phyloP scores from a whole-genome alignment of 2,113 vertebrate species.

The Dicaeum eximium region DNA sequence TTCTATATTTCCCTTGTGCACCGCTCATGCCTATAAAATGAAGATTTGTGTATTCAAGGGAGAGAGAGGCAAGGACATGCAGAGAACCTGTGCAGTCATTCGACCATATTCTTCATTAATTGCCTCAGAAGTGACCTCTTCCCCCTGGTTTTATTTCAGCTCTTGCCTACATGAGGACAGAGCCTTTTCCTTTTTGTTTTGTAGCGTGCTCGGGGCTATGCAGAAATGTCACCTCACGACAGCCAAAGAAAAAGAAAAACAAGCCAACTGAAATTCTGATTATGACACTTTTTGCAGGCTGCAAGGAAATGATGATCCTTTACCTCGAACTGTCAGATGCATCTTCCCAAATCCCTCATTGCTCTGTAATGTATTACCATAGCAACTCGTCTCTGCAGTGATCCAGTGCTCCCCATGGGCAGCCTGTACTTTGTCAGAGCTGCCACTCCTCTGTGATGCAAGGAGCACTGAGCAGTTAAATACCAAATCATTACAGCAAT shows the following conservation, averaged over 20 bases:
- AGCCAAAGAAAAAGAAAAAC: not conserved
- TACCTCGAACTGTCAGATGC: conserved; percentile 50
- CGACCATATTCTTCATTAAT: not conserved
- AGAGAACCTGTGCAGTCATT: not conserved
- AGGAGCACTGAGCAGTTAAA: conserved; percentile 40
- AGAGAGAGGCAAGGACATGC: not conserved
- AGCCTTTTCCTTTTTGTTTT: not conserved
- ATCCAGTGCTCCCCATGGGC: conserved; percentile 23
- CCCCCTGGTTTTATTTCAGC: not conserved
- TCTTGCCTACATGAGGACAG: not conserved
- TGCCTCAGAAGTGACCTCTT: not conserved
- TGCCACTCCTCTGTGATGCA: conserved; percentile 24
- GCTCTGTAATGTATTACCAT: conserved; percentile 28
- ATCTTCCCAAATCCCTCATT: conserved; percentile 44
- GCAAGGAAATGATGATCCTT: conserved; percentile 38
- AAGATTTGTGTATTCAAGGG: not conserved
- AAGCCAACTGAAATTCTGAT: not conserved
- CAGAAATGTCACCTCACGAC: not conserved
- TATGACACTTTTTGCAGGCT: conserved; percentile 3
- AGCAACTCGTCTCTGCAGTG: conserved; percentile 39
- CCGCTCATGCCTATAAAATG: not conserved
- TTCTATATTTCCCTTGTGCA: not conserved
- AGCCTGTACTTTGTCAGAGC: conserved; percentile 10
- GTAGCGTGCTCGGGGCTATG: not conserved
- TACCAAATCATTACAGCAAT: conserved; percentile 52